phyloP scores from a whole-genome alignment of 1,140 invertebrate genomes.

The Platyscapa corneri region DNA sequence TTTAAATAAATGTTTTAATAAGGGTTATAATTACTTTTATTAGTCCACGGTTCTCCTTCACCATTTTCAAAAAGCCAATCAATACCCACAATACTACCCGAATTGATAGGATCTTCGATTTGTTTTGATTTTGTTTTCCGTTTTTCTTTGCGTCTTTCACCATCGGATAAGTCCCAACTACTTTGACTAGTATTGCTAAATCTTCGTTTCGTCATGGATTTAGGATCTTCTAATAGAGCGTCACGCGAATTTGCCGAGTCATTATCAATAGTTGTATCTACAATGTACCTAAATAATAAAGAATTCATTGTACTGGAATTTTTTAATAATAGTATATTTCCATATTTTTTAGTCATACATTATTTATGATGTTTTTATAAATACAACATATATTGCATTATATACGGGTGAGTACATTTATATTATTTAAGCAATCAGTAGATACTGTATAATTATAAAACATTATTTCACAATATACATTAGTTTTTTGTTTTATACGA shows the following conservation, averaged over 20 bases:
- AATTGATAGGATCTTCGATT: conserved; percentile 65
- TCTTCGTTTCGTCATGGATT: conserved; percentile 61
- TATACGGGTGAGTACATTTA: too few relatives aligned
- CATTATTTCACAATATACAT: too few relatives aligned
- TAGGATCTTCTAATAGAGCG: conserved; percentile 66
- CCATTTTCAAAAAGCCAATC: conserved; percentile 76
- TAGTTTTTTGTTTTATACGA: too few relatives aligned
- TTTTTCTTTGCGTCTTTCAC: conserved; percentile 64
- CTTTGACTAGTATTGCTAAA: conserved; percentile 71
- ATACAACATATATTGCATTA: too few relatives aligned
- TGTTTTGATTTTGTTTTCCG: conserved; percentile 63
- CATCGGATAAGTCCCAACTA: conserved; percentile 69
- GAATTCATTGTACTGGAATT: background rate
- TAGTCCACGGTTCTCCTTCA: conserved; percentile 67
- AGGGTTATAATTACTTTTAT: conserved; percentile 68
- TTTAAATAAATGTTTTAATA: too few relatives aligned
- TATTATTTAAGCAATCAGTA: too few relatives aligned
- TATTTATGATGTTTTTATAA: too few relatives aligned
- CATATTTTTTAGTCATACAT: too few relatives aligned
- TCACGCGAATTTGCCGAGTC: conserved; percentile 71
- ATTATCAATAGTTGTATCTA: conserved; percentile 65
- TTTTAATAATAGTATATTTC: too few relatives aligned
- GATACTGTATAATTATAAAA: too few relatives aligned
- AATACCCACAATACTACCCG: conserved; percentile 72
- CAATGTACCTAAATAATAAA: conserved; percentile 64